These are phyloP conservation scores for Buceros bicornis DNA, from an alignment of 2,797 vertebrate genomes.

Conservation along the genomic window DNA sequence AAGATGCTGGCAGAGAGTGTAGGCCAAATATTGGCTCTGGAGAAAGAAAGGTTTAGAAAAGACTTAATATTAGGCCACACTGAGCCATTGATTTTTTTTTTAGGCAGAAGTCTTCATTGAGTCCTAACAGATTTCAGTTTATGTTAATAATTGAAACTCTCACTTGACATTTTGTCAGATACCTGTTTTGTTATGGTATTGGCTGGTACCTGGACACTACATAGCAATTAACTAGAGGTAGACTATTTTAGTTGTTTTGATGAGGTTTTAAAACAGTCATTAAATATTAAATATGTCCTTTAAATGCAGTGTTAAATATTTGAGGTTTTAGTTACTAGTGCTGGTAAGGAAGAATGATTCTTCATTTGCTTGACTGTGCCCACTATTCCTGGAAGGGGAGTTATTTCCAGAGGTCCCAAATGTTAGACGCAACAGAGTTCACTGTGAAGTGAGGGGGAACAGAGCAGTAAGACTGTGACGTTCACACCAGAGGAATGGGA, in stretches of 20 bases:
- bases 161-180: background rate
- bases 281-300: background rate
- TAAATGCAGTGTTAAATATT: background rate
- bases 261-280: background rate
- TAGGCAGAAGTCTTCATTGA: background rate
- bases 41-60: constrained; percentile 42
- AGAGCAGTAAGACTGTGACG: background rate
- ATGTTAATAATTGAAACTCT: background rate
- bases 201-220: background rate
- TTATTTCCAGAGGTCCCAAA: background rate
- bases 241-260: background rate
- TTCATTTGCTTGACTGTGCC: background rate
- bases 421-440: background rate
- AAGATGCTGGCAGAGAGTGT: constrained; percentile 60
- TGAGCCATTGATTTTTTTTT: background rate
- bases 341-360: background rate
- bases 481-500: background rate
- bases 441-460: background rate
- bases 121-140: background rate
- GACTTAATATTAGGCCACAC: constrained; percentile 1
- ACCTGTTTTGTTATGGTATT: background rate
- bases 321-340: background rate
- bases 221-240: background rate
- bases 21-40: constrained; percentile 47
- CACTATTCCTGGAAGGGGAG: background rate